phyloP scores from a whole-genome alignment of 2,797 vertebrate genomes.

The Melanotaenia pygmaea region DNA sequence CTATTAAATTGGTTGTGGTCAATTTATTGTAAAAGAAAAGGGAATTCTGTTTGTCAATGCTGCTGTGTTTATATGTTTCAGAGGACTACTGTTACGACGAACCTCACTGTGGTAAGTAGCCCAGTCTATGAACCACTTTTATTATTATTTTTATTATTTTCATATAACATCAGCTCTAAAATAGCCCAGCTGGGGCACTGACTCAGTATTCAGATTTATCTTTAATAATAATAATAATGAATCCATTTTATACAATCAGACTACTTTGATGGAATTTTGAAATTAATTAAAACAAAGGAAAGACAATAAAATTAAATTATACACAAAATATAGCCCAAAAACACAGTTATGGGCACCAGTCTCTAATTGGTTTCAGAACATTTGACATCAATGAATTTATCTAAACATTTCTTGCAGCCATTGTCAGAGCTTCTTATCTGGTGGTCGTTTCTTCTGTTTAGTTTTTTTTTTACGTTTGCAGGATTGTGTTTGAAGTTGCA shows the following conservation, averaged over 20 bases:
- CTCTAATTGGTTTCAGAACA: not conserved
- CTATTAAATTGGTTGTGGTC: not conserved
- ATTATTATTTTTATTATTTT: not conserved
- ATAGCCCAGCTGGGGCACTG: too few relatives aligned
- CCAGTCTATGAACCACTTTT: not conserved
- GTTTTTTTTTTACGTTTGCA: not conserved
- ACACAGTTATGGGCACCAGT: not conserved
- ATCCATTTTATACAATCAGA: not conserved
- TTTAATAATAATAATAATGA: not conserved
- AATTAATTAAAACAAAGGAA: too few relatives aligned
- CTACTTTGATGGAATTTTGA: not conserved
- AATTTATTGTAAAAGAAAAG: not conserved
- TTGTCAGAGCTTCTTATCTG: not conserved
- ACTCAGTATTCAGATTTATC: not conserved
- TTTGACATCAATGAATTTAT: not conserved
- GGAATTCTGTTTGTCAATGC: not conserved
- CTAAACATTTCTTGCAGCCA: not conserved
- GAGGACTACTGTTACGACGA: slow-evolving; percentile 81
- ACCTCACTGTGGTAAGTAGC: slow-evolving; percentile 77
- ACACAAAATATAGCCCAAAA: not conserved
- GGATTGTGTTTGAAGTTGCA: not conserved
- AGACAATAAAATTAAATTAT: not conserved
- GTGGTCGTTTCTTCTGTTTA: not conserved
- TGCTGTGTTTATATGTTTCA: slow-evolving; percentile 42
- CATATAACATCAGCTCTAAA: too few relatives aligned